A percentile compares a stretch with the other conserved stretches of the same genome.
phyloP scores from a whole-genome alignment of 2,113 vertebrate species.

The Nerophis lumbriciformis region DNA sequence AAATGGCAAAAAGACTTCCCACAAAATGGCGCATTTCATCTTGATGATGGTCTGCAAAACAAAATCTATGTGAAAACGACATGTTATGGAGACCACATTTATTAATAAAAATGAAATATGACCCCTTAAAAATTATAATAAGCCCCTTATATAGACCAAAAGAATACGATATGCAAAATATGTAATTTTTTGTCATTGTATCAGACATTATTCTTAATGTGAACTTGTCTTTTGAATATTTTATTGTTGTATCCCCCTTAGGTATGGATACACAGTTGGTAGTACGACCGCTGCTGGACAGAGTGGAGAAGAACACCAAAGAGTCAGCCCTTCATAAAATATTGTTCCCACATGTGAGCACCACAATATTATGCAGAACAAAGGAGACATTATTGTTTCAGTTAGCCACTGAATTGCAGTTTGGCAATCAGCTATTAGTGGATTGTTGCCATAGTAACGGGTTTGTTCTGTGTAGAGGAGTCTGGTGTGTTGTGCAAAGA shows the following conservation, averaged over 20 bases:
- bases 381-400: background rate
- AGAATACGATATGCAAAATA: too few species aligned
- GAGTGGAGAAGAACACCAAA: conserved; percentile 74
- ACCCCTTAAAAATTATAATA: too few species aligned
- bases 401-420: background rate
- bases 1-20: too few species aligned
- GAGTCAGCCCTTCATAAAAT: conserved; percentile 79
- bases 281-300: conserved; percentile 88
- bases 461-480: conserved; percentile 64
- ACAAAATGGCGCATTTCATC: too few species aligned
- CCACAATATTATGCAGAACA: background rate
- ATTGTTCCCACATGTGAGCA: conserved; percentile 87
- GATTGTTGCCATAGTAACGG: too few species aligned
- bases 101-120: too few species aligned
- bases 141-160: too few species aligned
- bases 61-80: too few species aligned
- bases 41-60: too few species aligned
- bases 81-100: too few species aligned
- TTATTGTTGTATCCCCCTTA: conserved; percentile 36
- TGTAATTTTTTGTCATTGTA: background rate
- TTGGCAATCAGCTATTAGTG: background rate
- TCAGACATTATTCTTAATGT: background rate
- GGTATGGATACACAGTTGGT: conserved; percentile 89
- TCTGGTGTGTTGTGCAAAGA: conserved; percentile 86
- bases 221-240: background rate